Conservation (phyloP, 2,797 vertebrate genomes). For the Protosalanx chinensis region DNA sequence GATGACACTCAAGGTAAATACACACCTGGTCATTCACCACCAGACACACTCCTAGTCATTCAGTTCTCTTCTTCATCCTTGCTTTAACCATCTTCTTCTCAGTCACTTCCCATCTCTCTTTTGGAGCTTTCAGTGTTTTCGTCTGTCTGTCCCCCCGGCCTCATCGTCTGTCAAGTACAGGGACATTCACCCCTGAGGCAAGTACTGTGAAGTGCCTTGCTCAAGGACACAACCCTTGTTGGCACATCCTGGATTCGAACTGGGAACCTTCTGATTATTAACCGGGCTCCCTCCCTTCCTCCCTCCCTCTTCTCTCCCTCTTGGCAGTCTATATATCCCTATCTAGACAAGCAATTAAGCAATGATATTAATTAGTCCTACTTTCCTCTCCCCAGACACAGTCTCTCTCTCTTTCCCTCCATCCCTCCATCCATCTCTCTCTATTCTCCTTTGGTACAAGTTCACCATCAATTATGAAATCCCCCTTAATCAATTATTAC, state of each 20-base stretch:
- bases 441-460: conserved; percentile 61
- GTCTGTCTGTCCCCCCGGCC: background rate
- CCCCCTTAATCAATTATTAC: conserved; percentile 68
- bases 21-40: background rate
- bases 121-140: background rate
- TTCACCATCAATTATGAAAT: conserved; percentile 70
- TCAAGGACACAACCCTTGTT: too few relatives aligned
- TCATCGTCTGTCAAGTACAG: too few relatives aligned
- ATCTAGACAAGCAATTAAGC: conserved; percentile 58
- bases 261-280: too few relatives aligned
- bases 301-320: conserved; percentile 10
- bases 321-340: conserved; percentile 39
- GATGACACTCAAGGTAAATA: conserved; percentile 86
- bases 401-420: conserved; percentile 14
- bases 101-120: background rate
- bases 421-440: conserved; percentile 37
- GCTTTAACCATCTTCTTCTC: background rate
- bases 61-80: background rate
- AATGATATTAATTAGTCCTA: conserved; percentile 61
- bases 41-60: background rate
- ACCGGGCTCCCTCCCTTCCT: background rate
- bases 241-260: too few relatives aligned
- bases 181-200: too few relatives aligned
- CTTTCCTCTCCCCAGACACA: conserved; percentile 47
- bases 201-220: too few relatives aligned